These are phyloP conservation scores for Cichladusa arquata DNA, from an alignment of 2,113 vertebrate genomes.

Conservation along the genomic window DNA sequence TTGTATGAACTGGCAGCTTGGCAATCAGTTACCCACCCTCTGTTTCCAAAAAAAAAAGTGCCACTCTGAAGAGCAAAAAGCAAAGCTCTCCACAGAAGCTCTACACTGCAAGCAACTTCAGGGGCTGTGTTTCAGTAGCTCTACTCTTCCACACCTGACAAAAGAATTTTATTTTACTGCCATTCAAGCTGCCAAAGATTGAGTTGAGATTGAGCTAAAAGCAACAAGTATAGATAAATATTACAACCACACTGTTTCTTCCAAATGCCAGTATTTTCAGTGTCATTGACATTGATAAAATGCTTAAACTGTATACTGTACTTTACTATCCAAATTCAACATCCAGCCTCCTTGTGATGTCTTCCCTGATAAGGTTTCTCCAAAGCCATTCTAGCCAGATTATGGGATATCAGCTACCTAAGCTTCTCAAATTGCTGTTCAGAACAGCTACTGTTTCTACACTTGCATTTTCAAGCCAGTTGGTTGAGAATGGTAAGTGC, in stretches of 20 bases:
- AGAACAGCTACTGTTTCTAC: background rate
- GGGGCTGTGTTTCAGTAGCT: background rate
- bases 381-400: background rate
- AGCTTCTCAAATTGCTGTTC: background rate
- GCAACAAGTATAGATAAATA: background rate
- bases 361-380: background rate
- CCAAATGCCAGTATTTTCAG: background rate
- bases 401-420: background rate
- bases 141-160: background rate
- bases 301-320: background rate
- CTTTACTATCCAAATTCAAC: background rate
- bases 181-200: background rate
- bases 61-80: background rate
- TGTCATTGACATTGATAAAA: background rate
- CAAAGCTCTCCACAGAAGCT: background rate
- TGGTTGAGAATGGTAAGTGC: background rate
- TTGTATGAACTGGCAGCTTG: background rate
- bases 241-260: background rate
- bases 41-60: background rate
- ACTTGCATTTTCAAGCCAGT: background rate
- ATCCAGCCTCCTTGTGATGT: background rate
- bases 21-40: background rate
- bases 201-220: background rate
- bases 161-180: background rate
- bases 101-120: background rate